Base-by-base conservation (phyloP, 2,888 invertebrate genomes). In the Leptinotarsa juncta region DNA sequence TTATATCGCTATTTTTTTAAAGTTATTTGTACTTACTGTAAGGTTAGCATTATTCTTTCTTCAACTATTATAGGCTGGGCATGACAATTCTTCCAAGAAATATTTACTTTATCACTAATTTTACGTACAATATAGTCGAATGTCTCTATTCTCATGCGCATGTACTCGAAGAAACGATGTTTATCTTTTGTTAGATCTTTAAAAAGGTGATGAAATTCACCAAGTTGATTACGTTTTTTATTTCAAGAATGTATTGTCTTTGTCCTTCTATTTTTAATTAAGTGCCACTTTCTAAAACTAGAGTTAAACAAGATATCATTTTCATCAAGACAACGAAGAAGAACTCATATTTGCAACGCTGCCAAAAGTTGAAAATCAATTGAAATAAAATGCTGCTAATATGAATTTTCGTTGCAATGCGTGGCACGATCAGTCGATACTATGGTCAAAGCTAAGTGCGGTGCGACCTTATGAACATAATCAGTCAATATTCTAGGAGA, bases 171-270 rank as follows among this genome's bases (percentile, higher is more conserved):
- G 18, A 67, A 67, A 18, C 67, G 67, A 3, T 12, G 67, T 5
- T 50, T 50, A 50, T 67, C 48, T 67, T 67, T 67, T 67, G 14
- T 67, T 67, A 50, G 18, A 67, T 50, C 67, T 7, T 49, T 50
- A 67, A n/a, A n/a, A n/a, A n/a, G 67, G 50, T 67, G 67, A 67
- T 67, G 67, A 20, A 18, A 67, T 67, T 67, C 50, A 50, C 67
- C 67, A 20, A 50, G 51, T 7, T 67, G 23, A 67, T 50, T 67
- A 18, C 51, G 67, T 26, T 67, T 67, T 50, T 67, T 20, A 51
- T 67, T 69, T 69, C 57, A 12, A 53, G 69, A 57, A 55, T 69
- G 69, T 69, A 69, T 26, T 69, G 69, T 55, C 42, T 23, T 69
- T 18, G 23, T 49, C 55, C 32, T 20, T 69, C 32, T 69, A 55